Conservation (phyloP, 64 coral and sea anemone species). For the Trachythela sp. region DNA sequence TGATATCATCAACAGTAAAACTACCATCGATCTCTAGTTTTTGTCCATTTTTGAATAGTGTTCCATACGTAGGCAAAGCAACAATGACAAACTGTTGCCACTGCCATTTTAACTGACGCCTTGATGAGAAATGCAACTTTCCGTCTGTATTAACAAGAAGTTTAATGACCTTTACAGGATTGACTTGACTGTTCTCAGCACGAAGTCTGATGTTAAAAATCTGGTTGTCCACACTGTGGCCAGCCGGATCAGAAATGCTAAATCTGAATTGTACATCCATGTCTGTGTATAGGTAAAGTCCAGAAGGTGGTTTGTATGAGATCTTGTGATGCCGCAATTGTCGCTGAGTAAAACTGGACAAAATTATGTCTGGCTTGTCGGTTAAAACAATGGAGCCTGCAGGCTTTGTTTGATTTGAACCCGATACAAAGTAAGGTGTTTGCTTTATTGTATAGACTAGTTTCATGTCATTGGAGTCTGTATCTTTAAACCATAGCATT, state of each 20-base stretch:
- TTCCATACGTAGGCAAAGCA: slow-evolving; percentile 57
- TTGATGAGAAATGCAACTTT: slow-evolving; percentile 23
- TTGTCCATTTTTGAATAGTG: slow-evolving; percentile 39
- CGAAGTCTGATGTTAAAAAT: slow-evolving; percentile 49
- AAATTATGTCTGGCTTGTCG: slow-evolving; percentile 27
- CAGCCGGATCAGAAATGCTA: slow-evolving; percentile 72
- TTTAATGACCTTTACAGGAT: slow-evolving; percentile 21
- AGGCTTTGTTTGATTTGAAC: slow-evolving; percentile 6
- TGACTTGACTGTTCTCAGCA: slow-evolving; percentile 69
- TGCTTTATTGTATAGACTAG: slow-evolving; percentile 48
- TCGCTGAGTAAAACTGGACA: slow-evolving; percentile 66
- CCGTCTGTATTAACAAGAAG: slow-evolving; percentile 48
- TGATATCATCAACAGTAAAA: slow-evolving; percentile 67
- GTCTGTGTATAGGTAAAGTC: slow-evolving; percentile 46
- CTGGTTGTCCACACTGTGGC: slow-evolving; percentile 57
- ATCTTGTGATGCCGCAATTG: slow-evolving; percentile 77
- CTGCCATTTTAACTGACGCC: slow-evolving; percentile 2
- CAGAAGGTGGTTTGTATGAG: slow-evolving; percentile 60
- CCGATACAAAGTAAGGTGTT: slow-evolving; percentile 46
- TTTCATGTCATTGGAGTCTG: slow-evolving; percentile 65
- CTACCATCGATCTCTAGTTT: slow-evolving; percentile 39
- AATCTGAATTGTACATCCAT: slow-evolving; percentile 86
- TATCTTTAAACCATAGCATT: slow-evolving; percentile 64
- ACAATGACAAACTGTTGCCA: slow-evolving; percentile 43
- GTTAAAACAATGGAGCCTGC: slow-evolving; percentile 56